Evolutionary conservation across 2,113 vertebrate genomes (phyloP).

Genomic region (Antechinus stuartii): DNA sequence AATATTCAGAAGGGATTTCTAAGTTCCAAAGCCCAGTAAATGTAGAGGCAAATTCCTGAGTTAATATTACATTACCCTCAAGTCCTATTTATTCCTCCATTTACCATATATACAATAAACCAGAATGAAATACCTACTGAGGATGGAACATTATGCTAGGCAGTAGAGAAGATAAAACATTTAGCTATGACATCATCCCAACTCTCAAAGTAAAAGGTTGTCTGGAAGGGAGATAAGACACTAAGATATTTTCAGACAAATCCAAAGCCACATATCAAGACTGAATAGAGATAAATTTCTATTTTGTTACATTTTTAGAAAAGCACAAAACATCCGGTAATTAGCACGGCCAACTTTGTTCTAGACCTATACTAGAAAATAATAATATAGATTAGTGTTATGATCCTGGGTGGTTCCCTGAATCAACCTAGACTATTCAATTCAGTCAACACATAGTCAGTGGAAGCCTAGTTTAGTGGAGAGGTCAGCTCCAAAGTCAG

Average conservation of each 20-base stretch:
- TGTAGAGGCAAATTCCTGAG: neutral
- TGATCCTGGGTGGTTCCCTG: neutral
- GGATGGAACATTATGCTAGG: neutral
- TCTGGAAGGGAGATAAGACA: neutral
- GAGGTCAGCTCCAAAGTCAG: neutral
- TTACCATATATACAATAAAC: neutral
- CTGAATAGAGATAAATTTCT: neutral
- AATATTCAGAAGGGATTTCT: neutral
- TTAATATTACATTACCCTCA: neutral
- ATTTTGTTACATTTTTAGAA: neutral
- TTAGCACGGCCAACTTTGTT: neutral
- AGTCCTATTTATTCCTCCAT: neutral
- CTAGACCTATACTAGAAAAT: neutral
- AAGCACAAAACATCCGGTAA: neutral
- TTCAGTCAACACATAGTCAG: neutral
- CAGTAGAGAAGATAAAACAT: neutral
- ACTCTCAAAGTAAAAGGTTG: neutral
- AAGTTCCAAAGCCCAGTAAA: neutral
- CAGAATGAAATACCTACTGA: neutral
- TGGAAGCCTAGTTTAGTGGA: neutral
- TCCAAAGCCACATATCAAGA: neutral
- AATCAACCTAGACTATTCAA: neutral
- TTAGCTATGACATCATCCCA: neutral
- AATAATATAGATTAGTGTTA: neutral
- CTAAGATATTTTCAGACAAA: neutral